Conservation (phyloP, 2,797 vertebrate genomes). For the Huso huso region DNA sequence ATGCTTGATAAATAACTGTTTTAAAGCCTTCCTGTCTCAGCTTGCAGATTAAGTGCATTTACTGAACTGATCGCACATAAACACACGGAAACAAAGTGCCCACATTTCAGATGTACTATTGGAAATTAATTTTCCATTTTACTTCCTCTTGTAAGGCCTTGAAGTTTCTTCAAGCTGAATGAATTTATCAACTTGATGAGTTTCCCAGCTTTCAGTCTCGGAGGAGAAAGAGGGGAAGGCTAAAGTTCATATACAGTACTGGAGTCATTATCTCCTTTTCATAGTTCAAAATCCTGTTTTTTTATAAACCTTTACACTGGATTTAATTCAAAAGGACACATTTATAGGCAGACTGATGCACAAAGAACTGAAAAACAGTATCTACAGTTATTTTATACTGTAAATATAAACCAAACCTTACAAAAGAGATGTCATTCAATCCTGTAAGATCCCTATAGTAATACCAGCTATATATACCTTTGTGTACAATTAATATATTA, state of each 20-base stretch:
- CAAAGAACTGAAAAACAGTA: no score
- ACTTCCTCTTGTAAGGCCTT: conserved; percentile 39
- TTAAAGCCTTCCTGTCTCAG: no score
- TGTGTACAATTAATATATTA: no score
- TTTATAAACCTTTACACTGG: neutral
- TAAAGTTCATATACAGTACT: conserved; percentile 32
- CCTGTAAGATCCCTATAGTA: no score
- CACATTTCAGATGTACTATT: conserved; percentile 19
- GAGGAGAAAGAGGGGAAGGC: conserved; percentile 47
- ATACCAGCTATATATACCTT: no score
- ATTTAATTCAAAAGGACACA: neutral
- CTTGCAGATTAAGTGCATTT: no score
- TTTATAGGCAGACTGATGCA: no score
- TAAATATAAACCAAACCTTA: no score
- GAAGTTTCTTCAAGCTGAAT: conserved; percentile 41
- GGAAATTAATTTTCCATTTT: conserved; percentile 55
- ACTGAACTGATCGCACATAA: neutral
- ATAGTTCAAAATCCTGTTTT: neutral
- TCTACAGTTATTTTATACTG: no score
- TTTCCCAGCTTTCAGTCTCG: conserved; percentile 49
- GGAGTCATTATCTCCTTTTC: conserved; percentile 27
- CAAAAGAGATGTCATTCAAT: no score
- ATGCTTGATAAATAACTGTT: no score
- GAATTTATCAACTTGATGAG: conserved; percentile 43
- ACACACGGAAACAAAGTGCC: conserved; percentile 23